Percentiles rank a stretch among this genome's conserved stretches.
These are phyloP conservation scores for Popillia japonica DNA, from an alignment of 1,140 invertebrate species.

Conservation along the genomic window DNA sequence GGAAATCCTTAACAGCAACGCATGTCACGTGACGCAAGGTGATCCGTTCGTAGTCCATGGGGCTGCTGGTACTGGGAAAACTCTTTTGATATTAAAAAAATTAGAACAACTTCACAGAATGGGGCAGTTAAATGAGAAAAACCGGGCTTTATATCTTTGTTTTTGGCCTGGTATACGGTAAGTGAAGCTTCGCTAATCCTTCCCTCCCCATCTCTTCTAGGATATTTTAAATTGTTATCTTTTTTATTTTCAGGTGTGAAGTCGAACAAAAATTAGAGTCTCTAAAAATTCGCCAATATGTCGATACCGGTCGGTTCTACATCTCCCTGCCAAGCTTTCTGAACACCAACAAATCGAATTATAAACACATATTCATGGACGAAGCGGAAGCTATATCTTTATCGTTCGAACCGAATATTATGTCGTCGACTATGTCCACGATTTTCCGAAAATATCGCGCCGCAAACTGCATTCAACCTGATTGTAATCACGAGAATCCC, in stretches of 20 bases:
- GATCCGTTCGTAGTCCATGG: slow-evolving; percentile 58
- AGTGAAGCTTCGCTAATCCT: not conserved
- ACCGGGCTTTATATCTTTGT: slow-evolving; percentile 58
- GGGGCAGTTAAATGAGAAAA: slow-evolving; percentile 54
- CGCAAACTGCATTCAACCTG: slow-evolving; percentile 47
- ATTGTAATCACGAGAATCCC: slow-evolving; percentile 39
- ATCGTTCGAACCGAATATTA: slow-evolving; percentile 54
- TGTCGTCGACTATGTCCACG: slow-evolving; percentile 52
- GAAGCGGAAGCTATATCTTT: slow-evolving; percentile 59
- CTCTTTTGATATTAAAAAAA: slow-evolving; percentile 57
- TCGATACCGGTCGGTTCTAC: slow-evolving; percentile 57
- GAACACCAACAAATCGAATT: slow-evolving; percentile 51
- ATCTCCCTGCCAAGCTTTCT: slow-evolving; percentile 54
- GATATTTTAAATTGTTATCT: not conserved
- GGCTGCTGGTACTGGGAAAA: slow-evolving; percentile 59
- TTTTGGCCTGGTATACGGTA: slow-evolving; percentile 61
- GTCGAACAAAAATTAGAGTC: slow-evolving; percentile 54
- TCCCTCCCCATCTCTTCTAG: too few relatives aligned
- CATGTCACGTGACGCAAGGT: slow-evolving; percentile 42
- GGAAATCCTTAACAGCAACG: slow-evolving; percentile 51
- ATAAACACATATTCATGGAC: slow-evolving; percentile 60
- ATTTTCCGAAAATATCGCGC: slow-evolving; percentile 52
- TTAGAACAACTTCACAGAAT: slow-evolving; percentile 52
- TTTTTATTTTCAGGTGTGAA: slow-evolving; percentile 48
- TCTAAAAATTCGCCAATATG: slow-evolving; percentile 54